These are phyloP conservation scores for Isaurus tuberculatus DNA, from an alignment of 92 coral and sea anemone species.

Conservation along the genomic window DNA sequence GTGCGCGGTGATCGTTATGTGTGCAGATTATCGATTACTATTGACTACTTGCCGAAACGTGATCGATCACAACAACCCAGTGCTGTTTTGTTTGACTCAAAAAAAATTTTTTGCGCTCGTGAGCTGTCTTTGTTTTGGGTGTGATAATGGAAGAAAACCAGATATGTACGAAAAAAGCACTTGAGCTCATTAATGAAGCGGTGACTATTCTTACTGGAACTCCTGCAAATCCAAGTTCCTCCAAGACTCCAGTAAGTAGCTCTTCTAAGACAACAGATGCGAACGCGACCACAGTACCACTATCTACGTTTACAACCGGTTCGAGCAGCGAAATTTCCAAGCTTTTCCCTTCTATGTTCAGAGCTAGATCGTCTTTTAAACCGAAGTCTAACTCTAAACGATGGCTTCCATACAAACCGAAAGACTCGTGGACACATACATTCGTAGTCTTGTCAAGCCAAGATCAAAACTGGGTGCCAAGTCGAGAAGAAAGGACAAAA, in stretches of 20 bases:
- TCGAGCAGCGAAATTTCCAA: constrained; percentile 33
- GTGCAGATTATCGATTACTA: not conserved
- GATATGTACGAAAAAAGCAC: constrained; percentile 28
- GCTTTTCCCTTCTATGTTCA: constrained; percentile 27
- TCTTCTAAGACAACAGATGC: not conserved
- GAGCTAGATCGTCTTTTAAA: not conserved
- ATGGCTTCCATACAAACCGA: constrained; percentile 35
- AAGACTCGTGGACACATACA: constrained; percentile 59
- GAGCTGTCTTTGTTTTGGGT: too few relatives aligned
- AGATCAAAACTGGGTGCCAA: constrained; percentile 42
- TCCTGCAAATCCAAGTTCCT: constrained; percentile 17
- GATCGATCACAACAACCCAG: not conserved
- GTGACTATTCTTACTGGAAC: constrained; percentile 30
- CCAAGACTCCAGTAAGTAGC: not conserved
- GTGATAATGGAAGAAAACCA: not conserved
- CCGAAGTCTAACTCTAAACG: constrained; percentile 2
- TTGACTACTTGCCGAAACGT: not conserved
- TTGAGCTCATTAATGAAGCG: constrained; percentile 40
- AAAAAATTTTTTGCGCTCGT: too few relatives aligned
- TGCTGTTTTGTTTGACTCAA: not conserved
- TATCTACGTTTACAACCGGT: not conserved
- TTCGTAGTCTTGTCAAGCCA: constrained; percentile 54
- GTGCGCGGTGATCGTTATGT: not conserved
- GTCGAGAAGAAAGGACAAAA: constrained; percentile 42
- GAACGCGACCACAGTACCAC: not conserved